phyloP scores from a whole-genome alignment of 1,140 invertebrate genomes.

The Drosophila lacteicornis region DNA sequence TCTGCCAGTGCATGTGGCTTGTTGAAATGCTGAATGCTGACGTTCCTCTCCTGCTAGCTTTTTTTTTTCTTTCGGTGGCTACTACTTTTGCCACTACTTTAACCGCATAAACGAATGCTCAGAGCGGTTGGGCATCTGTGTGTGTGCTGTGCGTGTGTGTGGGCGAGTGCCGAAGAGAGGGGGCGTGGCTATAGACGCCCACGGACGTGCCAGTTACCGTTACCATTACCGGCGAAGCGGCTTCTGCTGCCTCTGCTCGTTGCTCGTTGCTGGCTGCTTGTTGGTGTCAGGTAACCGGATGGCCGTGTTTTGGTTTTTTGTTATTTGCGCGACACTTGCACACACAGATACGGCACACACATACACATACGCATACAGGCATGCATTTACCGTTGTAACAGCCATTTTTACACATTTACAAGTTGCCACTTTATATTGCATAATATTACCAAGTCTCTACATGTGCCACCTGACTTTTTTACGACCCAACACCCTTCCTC shows the following conservation, averaged over 20 bases:
- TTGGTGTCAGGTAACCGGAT: slow-evolving; percentile 45
- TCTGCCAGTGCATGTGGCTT: slow-evolving; percentile 1
- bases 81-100: slow-evolving; percentile 41
- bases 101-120: slow-evolving; percentile 45
- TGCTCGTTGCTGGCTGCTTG: slow-evolving; percentile 10
- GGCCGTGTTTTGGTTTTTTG: slow-evolving; percentile 57
- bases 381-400: slow-evolving; percentile 27
- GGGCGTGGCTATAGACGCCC: slow-evolving; percentile 20
- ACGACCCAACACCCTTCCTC: background rate
- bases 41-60: background rate
- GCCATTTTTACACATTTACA: slow-evolving; percentile 72
- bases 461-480: slow-evolving; percentile 50
- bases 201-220: slow-evolving; percentile 40
- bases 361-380: slow-evolving; percentile 10
- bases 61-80: slow-evolving; percentile 25
- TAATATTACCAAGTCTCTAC: slow-evolving; percentile 47
- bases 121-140: slow-evolving; percentile 9
- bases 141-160: slow-evolving; percentile 1
- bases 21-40: slow-evolving; percentile 22
- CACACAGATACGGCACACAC: slow-evolving; percentile 15
- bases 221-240: slow-evolving; percentile 23
- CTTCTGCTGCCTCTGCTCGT: background rate
- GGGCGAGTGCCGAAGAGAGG: slow-evolving; percentile 5
- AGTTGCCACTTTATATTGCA: slow-evolving; percentile 69
- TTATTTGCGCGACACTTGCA: slow-evolving; percentile 59